Evolutionary conservation across 2,888 invertebrate genomes (phyloP).

Genomic region (Agonopterix subpropinquella): DNA sequence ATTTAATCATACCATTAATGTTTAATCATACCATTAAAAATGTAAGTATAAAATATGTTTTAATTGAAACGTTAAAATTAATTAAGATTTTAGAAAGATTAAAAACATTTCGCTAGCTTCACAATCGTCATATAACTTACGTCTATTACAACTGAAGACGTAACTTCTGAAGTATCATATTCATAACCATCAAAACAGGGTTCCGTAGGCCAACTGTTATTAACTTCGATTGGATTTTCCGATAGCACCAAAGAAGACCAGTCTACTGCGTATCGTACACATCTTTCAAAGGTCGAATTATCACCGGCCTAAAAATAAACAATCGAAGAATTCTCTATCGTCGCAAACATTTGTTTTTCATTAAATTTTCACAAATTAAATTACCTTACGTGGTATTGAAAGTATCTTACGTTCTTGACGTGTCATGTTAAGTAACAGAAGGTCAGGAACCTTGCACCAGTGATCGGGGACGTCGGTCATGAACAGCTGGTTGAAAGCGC

Average conservation of each 20-base stretch:
- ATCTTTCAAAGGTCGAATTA: conserved; percentile 79
- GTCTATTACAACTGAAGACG: conserved; percentile 90
- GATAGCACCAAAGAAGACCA: conserved; percentile 76
- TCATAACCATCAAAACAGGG: conserved; percentile 87
- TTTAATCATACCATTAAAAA: too few relatives aligned
- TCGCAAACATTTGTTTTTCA: conserved; percentile 11
- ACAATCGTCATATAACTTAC: conserved; percentile 59
- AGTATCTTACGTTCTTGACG: conserved; percentile 76
- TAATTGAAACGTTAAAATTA: too few relatives aligned
- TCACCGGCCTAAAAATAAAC: conserved; percentile 36
- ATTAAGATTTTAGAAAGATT: too few relatives aligned
- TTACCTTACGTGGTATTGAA: conserved; percentile 79
- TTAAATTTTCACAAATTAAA: conserved; percentile 4
- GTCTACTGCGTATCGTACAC: conserved; percentile 82
- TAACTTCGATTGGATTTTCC: conserved; percentile 34
- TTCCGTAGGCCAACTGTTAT: conserved; percentile 80
- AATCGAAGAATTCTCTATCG: not conserved
- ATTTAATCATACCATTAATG: too few relatives aligned
- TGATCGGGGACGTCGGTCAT: conserved; percentile 92
- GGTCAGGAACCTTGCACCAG: conserved; percentile 87
- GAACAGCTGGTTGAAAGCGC: conserved; percentile 95
- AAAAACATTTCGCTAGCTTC: too few relatives aligned
- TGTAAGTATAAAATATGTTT: too few relatives aligned
- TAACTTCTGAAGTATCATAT: conserved; percentile 81
- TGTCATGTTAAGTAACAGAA: conserved; percentile 72